These are phyloP conservation scores for Cheilosia variabilis DNA, from an alignment of 2,888 invertebrate species.

Conservation along the genomic window DNA sequence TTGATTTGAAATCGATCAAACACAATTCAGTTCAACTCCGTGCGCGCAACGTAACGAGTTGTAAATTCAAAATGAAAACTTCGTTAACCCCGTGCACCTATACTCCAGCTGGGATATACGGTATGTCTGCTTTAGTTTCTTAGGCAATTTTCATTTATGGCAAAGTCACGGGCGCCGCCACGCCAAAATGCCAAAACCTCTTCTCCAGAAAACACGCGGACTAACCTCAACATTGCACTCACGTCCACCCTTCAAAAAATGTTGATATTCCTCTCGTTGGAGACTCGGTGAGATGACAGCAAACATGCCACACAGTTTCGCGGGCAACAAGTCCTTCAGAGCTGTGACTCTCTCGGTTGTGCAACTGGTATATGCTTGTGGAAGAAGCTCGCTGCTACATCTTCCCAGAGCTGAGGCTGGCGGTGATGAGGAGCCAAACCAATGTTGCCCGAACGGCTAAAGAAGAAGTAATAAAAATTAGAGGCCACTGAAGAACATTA, in stretches of 20 bases:
- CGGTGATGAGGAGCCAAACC: constrained; percentile 62
- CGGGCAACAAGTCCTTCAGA: constrained; percentile 68
- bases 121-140: constrained; percentile 52
- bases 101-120: constrained; percentile 16
- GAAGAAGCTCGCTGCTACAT: constrained; percentile 36
- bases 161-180: constrained; percentile 72
- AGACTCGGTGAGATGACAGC: constrained; percentile 68
- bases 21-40: constrained; percentile 67
- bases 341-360: constrained; percentile 1
- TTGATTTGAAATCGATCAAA: constrained; percentile 75
- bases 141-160: constrained; percentile 72
- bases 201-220: constrained; percentile 28
- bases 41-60: constrained; percentile 67
- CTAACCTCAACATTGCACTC: constrained; percentile 73
- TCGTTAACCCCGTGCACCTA: constrained; percentile 73
- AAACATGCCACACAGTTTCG: constrained; percentile 67
- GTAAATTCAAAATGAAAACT: constrained; percentile 75
- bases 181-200: constrained; percentile 51
- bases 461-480: constrained; percentile 68
- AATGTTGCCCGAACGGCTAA: constrained; percentile 41
- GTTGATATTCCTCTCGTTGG: constrained; percentile 60
- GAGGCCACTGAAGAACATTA: constrained; percentile 73
- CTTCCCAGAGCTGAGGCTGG: constrained; percentile 21
- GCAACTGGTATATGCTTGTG: not conserved
- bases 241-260: constrained; percentile 74